Percentiles rank a stretch among this genome's conserved stretches.
These are phyloP conservation scores for Drosophila aldrichi DNA, from an alignment of 2,888 invertebrate species.

Conservation along the genomic window DNA sequence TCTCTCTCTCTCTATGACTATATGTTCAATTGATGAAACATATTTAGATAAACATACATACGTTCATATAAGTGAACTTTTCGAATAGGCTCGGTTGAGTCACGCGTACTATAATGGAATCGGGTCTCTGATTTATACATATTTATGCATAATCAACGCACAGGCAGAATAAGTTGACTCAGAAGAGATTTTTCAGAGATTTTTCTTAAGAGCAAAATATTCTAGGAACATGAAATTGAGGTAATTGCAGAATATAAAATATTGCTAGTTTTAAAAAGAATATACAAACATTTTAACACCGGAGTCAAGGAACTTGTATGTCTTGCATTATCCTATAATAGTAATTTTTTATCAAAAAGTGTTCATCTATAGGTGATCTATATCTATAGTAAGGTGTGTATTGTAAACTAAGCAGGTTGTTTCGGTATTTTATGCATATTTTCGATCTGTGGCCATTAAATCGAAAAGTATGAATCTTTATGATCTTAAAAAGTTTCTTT, in stretches of 20 bases:
- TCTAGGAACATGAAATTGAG: neutral
- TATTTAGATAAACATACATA: neutral
- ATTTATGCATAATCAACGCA: slow-evolving; percentile 14
- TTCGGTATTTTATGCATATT: neutral
- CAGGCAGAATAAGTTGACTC: slow-evolving; percentile 20
- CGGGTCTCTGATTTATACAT: slow-evolving; percentile 24
- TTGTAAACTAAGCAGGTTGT: neutral
- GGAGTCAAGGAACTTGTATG: neutral
- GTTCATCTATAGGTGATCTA: neutral
- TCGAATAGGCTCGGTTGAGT: slow-evolving; percentile 37
- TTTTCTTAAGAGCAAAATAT: neutral
- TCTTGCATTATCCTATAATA: neutral
- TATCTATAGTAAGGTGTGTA: neutral
- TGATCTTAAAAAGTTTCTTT: neutral
- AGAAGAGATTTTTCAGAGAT: slow-evolving; percentile 1
- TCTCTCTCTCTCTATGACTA: slow-evolving; percentile 5
- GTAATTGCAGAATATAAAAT: neutral
- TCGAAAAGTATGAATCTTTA: no score
- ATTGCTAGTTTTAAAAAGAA: neutral
- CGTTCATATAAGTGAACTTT: neutral
- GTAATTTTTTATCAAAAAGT: neutral
- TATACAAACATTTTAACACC: neutral
- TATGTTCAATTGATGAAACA: slow-evolving; percentile 32
- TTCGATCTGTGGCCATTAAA: no score
- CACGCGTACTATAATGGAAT: slow-evolving; percentile 27